Evolutionary conservation across 2,113 vertebrate species (phyloP), one percentile per base, ranked within the genome.

Genomic region (Crypturellus undulatus): DNA sequence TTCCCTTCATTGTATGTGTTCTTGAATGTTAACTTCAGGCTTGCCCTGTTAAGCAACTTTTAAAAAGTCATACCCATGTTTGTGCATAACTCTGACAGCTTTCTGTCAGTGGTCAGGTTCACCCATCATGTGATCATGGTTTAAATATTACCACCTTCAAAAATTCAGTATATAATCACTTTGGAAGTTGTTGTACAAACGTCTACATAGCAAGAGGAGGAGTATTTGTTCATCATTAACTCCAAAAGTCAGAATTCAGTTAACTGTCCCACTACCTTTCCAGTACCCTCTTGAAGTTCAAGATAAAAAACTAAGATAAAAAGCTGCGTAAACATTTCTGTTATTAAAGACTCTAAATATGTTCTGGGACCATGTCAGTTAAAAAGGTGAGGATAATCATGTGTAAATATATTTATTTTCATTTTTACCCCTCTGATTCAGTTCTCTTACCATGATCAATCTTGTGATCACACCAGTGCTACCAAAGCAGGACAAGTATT

Each of bases 121-220:
- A 64, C 1, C 0, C 9, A 36, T 70, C 2, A 1, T 0, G 0
- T 73, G 25, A 75, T 36, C 62, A 6, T 83, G 47, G 25, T 94
- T 91, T 79, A 67, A 69, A 69, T 83, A 77, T 32, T 69, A 14
- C 45, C 79, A 3, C 19, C 28, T 86, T 75, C 73, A 56, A 83
- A 85, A 68, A 13, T 38, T 64, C 45, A 70, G 12, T 34, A 36
- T 51, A 34, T 24, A 24, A 83, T 70, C 12, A 51, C 1, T 83
- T 80, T 82, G 13, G 20, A 91, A 71, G 30, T 62, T 38, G 19
- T 47, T 49, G 20, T 49, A 49, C 47, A 21, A 7, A 3, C 73
- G 51, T 47, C 34, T 69, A 32, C 63, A 12, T 63, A 67, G 63
- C 43, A 51, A 7, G 3, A 45, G 25, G 59, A 47, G 40, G 8